phyloP scores from a whole-genome alignment of 1,140 invertebrate genomes.

The Philopotamus ludificatus region DNA sequence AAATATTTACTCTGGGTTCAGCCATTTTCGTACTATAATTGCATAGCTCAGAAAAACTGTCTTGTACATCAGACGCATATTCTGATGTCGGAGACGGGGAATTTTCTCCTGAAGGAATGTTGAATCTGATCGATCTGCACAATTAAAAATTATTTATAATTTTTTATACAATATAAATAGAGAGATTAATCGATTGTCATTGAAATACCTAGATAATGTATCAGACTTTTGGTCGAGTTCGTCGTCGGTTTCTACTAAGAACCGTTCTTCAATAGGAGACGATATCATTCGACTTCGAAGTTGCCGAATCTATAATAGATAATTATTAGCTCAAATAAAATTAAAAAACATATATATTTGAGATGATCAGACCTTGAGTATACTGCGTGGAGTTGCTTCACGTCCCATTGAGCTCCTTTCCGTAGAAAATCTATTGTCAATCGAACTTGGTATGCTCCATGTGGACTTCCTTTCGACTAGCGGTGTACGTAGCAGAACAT shows the following conservation, averaged over 20 bases:
- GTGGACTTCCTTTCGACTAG: conserved; percentile 28
- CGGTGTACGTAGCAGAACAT: conserved; percentile 44
- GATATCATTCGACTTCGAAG: conserved; percentile 39
- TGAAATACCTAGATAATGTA: conserved; percentile 40
- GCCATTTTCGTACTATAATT: too few species aligned
- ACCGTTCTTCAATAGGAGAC: conserved; percentile 47
- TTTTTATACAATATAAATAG: conserved; percentile 6
- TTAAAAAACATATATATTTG: neutral
- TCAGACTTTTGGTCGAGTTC: conserved; percentile 48
- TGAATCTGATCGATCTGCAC: conserved; percentile 37
- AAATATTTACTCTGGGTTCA: too few species aligned
- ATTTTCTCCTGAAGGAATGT: conserved; percentile 32
- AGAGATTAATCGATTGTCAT: too few species aligned
- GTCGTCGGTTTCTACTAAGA: conserved; percentile 48
- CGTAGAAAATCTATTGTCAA: conserved; percentile 38
- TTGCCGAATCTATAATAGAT: conserved; percentile 34
- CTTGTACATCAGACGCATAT: conserved; percentile 25
- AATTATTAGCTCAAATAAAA: neutral
- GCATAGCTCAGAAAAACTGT: conserved; percentile 25
- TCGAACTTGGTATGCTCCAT: conserved; percentile 44
- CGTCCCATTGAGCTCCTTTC: conserved; percentile 29
- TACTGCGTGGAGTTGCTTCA: conserved; percentile 50
- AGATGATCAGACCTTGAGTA: conserved; percentile 47
- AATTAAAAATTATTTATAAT: neutral
- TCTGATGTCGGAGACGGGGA: conserved; percentile 29